A percentile compares a stretch with the other conserved stretches of the same genome.
phyloP scores from a whole-genome alignment of 2,797 vertebrate species.

The Anabacerthia variegaticeps region DNA sequence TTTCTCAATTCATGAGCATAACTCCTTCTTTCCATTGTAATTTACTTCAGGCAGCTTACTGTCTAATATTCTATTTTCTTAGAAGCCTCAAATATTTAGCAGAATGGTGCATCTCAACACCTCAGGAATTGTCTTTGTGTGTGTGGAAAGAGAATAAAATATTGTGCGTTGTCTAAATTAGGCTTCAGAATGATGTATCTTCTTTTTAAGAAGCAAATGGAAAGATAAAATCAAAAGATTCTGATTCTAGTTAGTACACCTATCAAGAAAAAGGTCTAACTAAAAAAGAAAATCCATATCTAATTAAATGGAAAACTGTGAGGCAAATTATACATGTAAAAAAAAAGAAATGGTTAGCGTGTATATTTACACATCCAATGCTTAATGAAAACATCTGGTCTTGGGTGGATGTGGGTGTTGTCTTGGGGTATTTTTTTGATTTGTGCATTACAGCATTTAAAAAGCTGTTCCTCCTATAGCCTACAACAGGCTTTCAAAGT shows the following conservation, averaged over 20 bases:
- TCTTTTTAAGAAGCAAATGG: slow-evolving; percentile 39
- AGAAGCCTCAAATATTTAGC: not conserved
- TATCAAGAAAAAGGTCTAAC: slow-evolving; percentile 21
- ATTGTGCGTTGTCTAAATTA: not conserved
- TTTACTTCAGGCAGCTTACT: not conserved
- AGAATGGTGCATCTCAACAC: not conserved
- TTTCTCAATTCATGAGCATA: not conserved
- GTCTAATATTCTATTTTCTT: not conserved
- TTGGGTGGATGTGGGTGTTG: not conserved
- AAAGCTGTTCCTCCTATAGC: not conserved
- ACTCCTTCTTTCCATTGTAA: slow-evolving; percentile 5
- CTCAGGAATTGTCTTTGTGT: not conserved
- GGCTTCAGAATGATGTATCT: slow-evolving; percentile 17
- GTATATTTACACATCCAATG: slow-evolving; percentile 17
- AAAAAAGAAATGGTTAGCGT: slow-evolving; percentile 23
- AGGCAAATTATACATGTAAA: not conserved
- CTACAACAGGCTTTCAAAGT: slow-evolving; percentile 54
- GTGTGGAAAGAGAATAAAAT: not conserved
- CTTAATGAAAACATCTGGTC: slow-evolving; percentile 62
- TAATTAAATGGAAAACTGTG: slow-evolving; percentile 61
- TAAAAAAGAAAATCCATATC: slow-evolving; percentile 63
- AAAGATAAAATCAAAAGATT: slow-evolving; percentile 46
- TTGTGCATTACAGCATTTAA: not conserved
- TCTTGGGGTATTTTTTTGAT: not conserved
- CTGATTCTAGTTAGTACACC: slow-evolving; percentile 19